These are phyloP conservation scores for Phortica magna DNA, from an alignment of 2,888 invertebrate genomes.

Conservation along the genomic window DNA sequence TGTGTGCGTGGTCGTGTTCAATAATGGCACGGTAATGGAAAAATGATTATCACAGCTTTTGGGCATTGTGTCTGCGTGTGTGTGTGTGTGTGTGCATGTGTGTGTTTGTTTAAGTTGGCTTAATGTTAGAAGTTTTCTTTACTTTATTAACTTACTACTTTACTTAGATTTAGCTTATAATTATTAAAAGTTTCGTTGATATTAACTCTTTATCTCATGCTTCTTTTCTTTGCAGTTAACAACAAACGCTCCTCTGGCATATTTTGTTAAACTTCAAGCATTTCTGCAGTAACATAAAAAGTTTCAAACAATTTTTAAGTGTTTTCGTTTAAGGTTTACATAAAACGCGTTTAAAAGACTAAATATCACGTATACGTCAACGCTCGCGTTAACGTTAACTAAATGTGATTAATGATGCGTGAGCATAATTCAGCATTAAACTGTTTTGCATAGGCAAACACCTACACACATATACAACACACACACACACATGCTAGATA, in stretches of 20 bases:
- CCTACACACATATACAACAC: neutral
- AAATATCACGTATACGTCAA: slow-evolving; percentile 56
- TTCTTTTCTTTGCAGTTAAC: neutral
- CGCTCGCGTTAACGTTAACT: slow-evolving; percentile 28
- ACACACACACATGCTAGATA: neutral
- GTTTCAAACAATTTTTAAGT: too few species aligned
- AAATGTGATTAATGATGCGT: slow-evolving; percentile 45
- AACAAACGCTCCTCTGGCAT: neutral
- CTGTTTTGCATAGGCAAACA: slow-evolving; percentile 21
- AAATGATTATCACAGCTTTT: neutral
- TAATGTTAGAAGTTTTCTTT: too few species aligned
- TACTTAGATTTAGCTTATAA: too few species aligned
- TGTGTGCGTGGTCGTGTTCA: neutral
- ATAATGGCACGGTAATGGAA: neutral
- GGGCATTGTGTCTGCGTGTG: too few species aligned
- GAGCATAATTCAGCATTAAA: slow-evolving; percentile 35
- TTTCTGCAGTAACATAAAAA: too few species aligned
- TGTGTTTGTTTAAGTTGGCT: too few species aligned
- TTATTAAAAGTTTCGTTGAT: too few species aligned
- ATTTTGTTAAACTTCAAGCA: too few species aligned
- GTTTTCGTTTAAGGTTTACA: neutral
- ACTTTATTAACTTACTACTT: too few species aligned
- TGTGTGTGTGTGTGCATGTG: too few species aligned
- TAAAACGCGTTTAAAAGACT: neutral
- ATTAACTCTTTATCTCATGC: too few species aligned